Conservation (phyloP, 2,888 invertebrate species). For the Ophraella communa region DNA sequence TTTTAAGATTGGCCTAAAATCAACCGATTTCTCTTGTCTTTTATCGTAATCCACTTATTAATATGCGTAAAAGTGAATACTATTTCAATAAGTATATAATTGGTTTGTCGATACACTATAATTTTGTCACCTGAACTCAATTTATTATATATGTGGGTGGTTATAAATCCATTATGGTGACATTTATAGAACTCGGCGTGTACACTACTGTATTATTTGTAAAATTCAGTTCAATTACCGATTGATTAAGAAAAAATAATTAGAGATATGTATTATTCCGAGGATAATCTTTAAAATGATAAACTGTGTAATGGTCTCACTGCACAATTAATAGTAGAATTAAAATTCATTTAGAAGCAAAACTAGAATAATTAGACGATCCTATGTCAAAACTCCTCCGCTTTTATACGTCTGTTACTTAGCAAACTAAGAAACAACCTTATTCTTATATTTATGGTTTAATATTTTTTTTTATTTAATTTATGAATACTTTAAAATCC, state of each 20-base stretch:
- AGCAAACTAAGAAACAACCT: neutral
- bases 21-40: neutral
- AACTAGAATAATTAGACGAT: neutral
- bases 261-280: too few species aligned
- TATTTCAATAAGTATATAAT: neutral
- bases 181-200: neutral
- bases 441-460: neutral
- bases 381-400: neutral
- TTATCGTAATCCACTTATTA: neutral
- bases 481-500: neutral
- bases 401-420: neutral
- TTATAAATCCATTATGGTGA: slow-evolving; percentile 1
- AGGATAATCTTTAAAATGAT: neutral
- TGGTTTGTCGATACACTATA: neutral
- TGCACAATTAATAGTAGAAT: neutral
- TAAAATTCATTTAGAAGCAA: neutral
- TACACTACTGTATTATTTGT: neutral
- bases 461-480: neutral
- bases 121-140: neutral
- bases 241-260: too few species aligned
- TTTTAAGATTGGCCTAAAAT: neutral
- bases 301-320: neutral
- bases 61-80: neutral
- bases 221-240: too few species aligned
- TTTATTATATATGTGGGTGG: neutral